phyloP scores from a whole-genome alignment of 2,113 vertebrate species.

The Machaerirhynchus nigripectus region DNA sequence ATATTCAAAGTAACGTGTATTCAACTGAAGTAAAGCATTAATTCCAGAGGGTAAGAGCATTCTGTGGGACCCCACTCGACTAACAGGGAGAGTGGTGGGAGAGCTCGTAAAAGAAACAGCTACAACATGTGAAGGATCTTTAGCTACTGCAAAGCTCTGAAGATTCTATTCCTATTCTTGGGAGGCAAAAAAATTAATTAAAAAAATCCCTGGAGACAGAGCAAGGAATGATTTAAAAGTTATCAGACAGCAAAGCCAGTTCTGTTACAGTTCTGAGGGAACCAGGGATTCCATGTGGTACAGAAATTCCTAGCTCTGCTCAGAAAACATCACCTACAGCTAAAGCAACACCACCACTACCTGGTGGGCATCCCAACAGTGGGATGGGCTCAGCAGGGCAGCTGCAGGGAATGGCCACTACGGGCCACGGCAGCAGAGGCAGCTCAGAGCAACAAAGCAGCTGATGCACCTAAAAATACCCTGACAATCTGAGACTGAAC shows the following conservation, averaged over 20 bases:
- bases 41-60: background rate
- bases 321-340: background rate
- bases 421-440: background rate
- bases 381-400: background rate
- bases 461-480: constrained; percentile 53
- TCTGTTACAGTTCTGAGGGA: background rate
- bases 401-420: background rate
- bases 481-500: background rate
- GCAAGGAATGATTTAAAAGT: background rate
- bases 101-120: background rate
- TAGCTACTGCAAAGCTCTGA: background rate
- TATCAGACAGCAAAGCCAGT: background rate
- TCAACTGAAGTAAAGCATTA: background rate
- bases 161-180: background rate
- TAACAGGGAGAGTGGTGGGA: background rate
- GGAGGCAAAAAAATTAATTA: too few species aligned
- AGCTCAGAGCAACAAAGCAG: background rate
- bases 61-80: background rate
- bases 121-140: background rate
- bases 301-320: background rate
- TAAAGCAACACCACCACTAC: background rate
- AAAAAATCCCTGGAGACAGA: background rate
- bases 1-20: background rate
- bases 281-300: background rate
- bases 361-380: too few species aligned